A percentile compares a stretch with the other conserved stretches of the same genome.
These are phyloP conservation scores for Kryptopterus vitreolus DNA, from an alignment of 2,797 vertebrate genomes.

Conservation along the genomic window DNA sequence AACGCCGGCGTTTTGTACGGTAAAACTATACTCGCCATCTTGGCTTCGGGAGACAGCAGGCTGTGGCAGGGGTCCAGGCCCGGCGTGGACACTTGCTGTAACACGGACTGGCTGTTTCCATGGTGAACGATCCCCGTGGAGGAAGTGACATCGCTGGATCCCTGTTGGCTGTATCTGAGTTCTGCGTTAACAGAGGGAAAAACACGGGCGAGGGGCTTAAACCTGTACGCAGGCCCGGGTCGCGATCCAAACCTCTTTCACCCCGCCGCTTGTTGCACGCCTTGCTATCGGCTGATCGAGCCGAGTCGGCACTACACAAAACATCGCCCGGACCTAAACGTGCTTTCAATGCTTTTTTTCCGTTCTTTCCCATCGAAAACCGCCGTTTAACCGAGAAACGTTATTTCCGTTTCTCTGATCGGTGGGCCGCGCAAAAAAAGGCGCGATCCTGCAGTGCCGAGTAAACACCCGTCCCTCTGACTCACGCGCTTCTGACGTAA, in stretches of 20 bases:
- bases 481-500: slow-evolving; percentile 42
- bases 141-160: slow-evolving; percentile 87
- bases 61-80: slow-evolving; percentile 89
- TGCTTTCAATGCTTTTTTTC: slow-evolving; percentile 15
- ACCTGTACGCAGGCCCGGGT: too few relatives aligned
- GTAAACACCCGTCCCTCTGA: slow-evolving; percentile 53
- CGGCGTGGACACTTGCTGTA: slow-evolving; percentile 95
- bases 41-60: slow-evolving; percentile 92
- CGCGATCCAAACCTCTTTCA: slow-evolving; percentile 27
- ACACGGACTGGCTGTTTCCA: slow-evolving; percentile 86
- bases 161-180: slow-evolving; percentile 87
- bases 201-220: too few relatives aligned
- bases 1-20: slow-evolving; percentile 54
- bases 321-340: background rate
- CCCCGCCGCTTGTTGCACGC: slow-evolving; percentile 37
- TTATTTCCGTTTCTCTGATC: slow-evolving; percentile 31
- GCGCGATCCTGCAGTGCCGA: slow-evolving; percentile 43
- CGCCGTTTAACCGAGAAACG: background rate
- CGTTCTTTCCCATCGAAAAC: background rate
- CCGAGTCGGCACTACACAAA: slow-evolving; percentile 44
- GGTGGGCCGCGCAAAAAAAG: slow-evolving; percentile 18
- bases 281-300: slow-evolving; percentile 47
- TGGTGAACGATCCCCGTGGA: slow-evolving; percentile 93
- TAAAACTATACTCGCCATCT: slow-evolving; percentile 83
- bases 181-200: slow-evolving; percentile 64